phyloP scores from a whole-genome alignment of 2,797 vertebrate species.

The Myotis daubentonii region DNA sequence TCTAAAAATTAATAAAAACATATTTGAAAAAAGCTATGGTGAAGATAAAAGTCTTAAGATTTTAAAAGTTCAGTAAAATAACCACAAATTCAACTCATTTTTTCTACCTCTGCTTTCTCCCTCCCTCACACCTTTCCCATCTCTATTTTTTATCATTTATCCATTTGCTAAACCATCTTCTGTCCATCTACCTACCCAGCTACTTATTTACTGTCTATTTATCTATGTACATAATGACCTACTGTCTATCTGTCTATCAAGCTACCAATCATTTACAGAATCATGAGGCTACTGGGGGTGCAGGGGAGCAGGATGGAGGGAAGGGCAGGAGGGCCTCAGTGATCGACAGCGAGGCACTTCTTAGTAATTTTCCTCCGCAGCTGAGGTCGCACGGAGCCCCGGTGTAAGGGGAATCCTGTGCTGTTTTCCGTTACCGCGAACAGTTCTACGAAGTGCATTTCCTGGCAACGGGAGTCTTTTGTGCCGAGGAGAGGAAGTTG shows the following conservation, averaged over 20 bases:
- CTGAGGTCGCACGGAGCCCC: accelerated
- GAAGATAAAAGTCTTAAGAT: not conserved
- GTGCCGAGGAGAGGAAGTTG: not conserved
- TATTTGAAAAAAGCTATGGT: too few relatives aligned
- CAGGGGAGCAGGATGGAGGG: accelerated
- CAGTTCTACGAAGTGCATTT: not conserved
- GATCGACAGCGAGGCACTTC: accelerated
- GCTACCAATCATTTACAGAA: too few relatives aligned
- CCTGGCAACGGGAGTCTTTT: not conserved
- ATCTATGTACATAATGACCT: too few relatives aligned
- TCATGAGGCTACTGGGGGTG: too few relatives aligned
- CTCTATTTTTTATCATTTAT: not conserved
- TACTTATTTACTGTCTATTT: too few relatives aligned
- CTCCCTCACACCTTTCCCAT: not conserved
- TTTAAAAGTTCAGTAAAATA: not conserved
- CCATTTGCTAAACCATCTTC: not conserved
- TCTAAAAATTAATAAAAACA: too few relatives aligned
- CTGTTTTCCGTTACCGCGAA: not conserved
- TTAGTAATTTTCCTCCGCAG: too few relatives aligned
- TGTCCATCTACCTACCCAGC: not conserved
- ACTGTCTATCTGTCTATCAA: not conserved
- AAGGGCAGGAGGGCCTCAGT: not conserved
- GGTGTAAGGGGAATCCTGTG: accelerated
- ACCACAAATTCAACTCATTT: not conserved
- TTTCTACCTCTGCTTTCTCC: not conserved